Percentiles rank a stretch among this genome's conserved stretches.
Conservation (phyloP, 2,888 invertebrate species). For the Melipona beecheii region DNA sequence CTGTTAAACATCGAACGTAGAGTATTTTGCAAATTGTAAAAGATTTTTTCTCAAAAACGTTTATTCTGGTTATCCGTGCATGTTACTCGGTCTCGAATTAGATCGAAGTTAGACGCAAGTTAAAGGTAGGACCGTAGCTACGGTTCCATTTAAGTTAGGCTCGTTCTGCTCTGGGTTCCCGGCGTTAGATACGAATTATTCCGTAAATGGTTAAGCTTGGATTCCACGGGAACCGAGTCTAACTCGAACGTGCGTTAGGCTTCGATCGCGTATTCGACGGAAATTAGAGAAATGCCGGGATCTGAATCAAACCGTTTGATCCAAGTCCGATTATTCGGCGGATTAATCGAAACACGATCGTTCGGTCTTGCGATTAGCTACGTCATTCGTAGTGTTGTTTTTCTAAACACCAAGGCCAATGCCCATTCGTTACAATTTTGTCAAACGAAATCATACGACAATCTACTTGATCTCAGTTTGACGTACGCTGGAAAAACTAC, state of each 20-base stretch:
- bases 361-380: neutral
- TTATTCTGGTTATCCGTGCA: neutral
- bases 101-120: conserved; percentile 21
- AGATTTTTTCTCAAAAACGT: too few species aligned
- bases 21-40: too few species aligned
- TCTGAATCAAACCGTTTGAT: neutral
- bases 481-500: too few species aligned
- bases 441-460: too few species aligned
- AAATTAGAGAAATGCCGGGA: conserved; percentile 8
- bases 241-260: conserved; percentile 3
- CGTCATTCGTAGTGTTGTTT: too few species aligned
- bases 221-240: conserved; percentile 4
- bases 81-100: conserved; percentile 4
- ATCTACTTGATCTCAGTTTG: too few species aligned
- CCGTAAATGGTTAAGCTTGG: conserved; percentile 21
- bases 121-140: neutral
- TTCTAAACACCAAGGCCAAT: too few species aligned
- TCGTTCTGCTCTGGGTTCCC: neutral
- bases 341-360: neutral
- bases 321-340: neutral
- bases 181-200: conserved; percentile 26
- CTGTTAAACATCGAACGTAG: too few species aligned
- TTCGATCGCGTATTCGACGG: neutral
- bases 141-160: conserved; percentile 37
- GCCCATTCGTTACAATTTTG: too few species aligned